Percentiles rank a stretch among this genome's conserved stretches.
Evolutionary conservation across 2,113 vertebrate species (phyloP).

Genomic region (Dendropsophus ebraccatus): DNA sequence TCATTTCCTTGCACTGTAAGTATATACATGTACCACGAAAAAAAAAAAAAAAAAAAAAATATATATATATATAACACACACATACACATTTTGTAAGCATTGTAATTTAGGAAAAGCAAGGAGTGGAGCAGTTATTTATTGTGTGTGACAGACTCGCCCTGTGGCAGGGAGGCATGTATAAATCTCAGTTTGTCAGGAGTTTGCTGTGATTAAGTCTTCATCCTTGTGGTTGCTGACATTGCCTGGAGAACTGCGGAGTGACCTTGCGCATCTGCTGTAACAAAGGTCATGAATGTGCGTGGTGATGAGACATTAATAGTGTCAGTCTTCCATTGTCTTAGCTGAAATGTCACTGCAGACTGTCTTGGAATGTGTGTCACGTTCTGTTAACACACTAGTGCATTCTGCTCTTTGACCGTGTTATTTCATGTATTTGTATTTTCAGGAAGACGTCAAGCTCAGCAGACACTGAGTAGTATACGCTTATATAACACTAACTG

Average conservation of each 20-base stretch:
- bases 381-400: constrained; percentile 24
- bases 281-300: constrained; percentile 38
- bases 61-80: too few relatives aligned
- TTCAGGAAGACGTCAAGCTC: background rate
- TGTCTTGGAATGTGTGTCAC: constrained; percentile 40
- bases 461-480: background rate
- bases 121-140: background rate
- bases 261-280: constrained; percentile 43
- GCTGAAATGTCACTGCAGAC: constrained; percentile 39
- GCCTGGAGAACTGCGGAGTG: constrained; percentile 27
- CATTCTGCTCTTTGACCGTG: constrained; percentile 28
- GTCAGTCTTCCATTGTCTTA: constrained; percentile 51
- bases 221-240: constrained; percentile 32
- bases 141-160: background rate
- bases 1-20: too few relatives aligned
- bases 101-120: background rate
- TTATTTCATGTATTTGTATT: constrained; percentile 39
- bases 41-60: too few relatives aligned
- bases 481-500: background rate
- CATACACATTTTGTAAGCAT: background rate
- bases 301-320: constrained; percentile 53
- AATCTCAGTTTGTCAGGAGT: constrained; percentile 32
- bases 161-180: background rate
- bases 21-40: too few relatives aligned
- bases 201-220: constrained; percentile 33